Evolutionary conservation across 1,140 invertebrate species (phyloP), one percentile per base, ranked within the genome.

Genomic region (Aradophagus sp.): DNA sequence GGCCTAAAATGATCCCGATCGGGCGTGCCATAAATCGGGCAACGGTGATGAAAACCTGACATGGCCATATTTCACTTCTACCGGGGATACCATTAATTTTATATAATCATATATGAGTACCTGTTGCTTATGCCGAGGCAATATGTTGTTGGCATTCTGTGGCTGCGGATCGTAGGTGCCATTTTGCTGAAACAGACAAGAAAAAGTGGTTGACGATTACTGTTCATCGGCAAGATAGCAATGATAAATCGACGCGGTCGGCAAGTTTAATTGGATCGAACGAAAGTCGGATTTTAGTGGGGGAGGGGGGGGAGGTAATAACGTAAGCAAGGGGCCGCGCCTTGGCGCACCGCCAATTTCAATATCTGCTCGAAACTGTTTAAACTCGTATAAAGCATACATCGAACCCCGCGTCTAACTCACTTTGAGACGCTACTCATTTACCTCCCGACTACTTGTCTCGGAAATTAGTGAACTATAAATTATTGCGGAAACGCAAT

Each of bases 161-260:
- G 80, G 63, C 41, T 80, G 80, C 6, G 77, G 23, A 20, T 86
- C 79, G 67, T 84, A 83, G 16, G 78, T 76, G 35, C 82, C 82
- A 82, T 86, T 86, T 75, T 85, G 82, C 84, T 86, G 80, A 14
- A 85, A 86, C 66, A 81, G 69, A 48, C 13, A 48, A 1, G 7
- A 31, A 16, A 29, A 15, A 16, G n/a, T 14, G 11, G 13, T 34
- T 29, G 27, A n/a, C 20, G 14, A 14, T 34, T 14, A 12, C 4
- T 34, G 1, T 12, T n/a, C 2, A 42, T 26, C 11, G 8, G 17
- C 14, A 27, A 15, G 3, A 4, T 12, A 6, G n/a, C 6, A 20
- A 11, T 26, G 36, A 48, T 32, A 48, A 52, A 45, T 17, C 27
- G 2, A 32, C 23, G 41, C 34, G 8, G 5, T 17, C 16, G 19